Percentiles rank a stretch among this genome's conserved stretches.
Conservation (phyloP, 2,113 vertebrate genomes). For the Candoia aspera region DNA sequence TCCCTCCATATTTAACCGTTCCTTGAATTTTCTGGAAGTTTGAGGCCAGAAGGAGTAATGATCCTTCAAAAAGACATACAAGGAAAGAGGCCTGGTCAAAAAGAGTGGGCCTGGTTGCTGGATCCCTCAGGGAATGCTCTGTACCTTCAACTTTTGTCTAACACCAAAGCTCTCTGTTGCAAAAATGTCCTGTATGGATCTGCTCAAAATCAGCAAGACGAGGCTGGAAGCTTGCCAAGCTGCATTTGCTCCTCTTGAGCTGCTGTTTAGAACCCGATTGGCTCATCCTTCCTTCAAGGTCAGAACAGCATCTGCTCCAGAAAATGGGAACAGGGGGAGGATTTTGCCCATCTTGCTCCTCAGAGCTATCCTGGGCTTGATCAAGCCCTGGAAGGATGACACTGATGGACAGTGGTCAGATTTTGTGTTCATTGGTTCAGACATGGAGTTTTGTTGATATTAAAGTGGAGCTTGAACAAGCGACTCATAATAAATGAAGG, state of each 20-base stretch:
- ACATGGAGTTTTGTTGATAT: too few relatives aligned
- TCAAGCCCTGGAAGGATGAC: too few relatives aligned
- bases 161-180: neutral
- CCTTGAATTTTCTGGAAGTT: neutral
- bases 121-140: neutral
- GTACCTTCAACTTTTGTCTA: neutral
- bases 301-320: neutral
- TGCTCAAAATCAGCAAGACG: neutral
- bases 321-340: neutral
- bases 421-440: too few relatives aligned
- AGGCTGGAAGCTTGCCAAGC: neutral
- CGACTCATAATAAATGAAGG: too few relatives aligned
- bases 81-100: neutral
- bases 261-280: neutral
- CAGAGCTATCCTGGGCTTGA: too few relatives aligned
- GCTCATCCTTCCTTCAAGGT: neutral
- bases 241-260: neutral
- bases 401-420: too few relatives aligned
- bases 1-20: neutral
- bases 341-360: too few relatives aligned
- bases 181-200: neutral
- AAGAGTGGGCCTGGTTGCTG: neutral
- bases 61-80: slow-evolving; percentile 3
- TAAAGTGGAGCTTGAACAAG: too few relatives aligned
- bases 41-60: neutral